phyloP scores from a whole-genome alignment of 2,888 invertebrate species.

The Limnephilus auricula region DNA sequence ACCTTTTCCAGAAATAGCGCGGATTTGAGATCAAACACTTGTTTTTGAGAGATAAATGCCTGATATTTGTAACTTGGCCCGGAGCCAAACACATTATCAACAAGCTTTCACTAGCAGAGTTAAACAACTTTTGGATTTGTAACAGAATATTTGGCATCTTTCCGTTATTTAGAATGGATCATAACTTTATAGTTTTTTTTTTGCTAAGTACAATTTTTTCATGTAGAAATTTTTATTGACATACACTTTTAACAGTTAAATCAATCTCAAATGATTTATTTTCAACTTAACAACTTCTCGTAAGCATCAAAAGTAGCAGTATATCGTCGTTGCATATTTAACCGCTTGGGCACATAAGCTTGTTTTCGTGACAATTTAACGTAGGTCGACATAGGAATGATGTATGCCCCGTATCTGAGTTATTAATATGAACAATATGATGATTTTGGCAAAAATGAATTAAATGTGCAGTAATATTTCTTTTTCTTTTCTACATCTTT shows the following conservation, averaged over 20 bases:
- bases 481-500: too few relatives aligned
- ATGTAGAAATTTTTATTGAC: background rate
- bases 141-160: background rate
- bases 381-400: too few relatives aligned
- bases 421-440: too few relatives aligned
- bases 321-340: too few relatives aligned
- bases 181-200: background rate
- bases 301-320: too few relatives aligned
- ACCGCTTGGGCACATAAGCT: too few relatives aligned
- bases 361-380: too few relatives aligned
- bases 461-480: too few relatives aligned
- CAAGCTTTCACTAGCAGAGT: constrained; percentile 45
- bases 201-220: background rate
- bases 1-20: constrained; percentile 16
- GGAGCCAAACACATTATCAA: constrained; percentile 41
- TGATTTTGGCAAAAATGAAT: too few relatives aligned
- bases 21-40: constrained; percentile 35
- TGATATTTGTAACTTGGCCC: constrained; percentile 36
- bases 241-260: background rate
- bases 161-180: background rate
- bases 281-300: background rate
- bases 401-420: too few relatives aligned
- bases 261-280: background rate
- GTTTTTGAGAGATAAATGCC: constrained; percentile 36
- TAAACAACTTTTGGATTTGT: constrained; percentile 36